phyloP scores from a whole-genome alignment of 2,113 vertebrate species.

The Platysteira castanea region DNA sequence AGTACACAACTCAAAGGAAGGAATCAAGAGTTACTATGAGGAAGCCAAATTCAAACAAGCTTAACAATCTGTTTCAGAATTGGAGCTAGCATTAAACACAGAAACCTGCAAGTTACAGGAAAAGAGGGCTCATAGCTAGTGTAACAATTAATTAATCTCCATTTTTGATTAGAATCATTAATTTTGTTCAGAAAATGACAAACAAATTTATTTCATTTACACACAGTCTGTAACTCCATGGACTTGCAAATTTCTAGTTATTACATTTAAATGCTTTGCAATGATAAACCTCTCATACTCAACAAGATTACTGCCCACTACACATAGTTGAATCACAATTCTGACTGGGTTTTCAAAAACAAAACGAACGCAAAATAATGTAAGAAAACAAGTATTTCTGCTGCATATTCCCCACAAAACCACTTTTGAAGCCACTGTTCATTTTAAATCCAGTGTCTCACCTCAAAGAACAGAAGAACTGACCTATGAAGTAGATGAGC shows the following conservation, averaged over 20 bases:
- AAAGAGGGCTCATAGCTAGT: not conserved
- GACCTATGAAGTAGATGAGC: not conserved
- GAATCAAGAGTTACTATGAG: not conserved
- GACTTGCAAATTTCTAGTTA: not conserved
- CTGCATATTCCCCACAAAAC: not conserved
- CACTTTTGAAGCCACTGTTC: not conserved
- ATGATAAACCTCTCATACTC: not conserved
- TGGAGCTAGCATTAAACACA: not conserved
- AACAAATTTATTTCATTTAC: not conserved
- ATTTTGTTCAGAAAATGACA: not conserved
- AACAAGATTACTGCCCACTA: not conserved
- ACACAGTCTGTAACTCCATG: not conserved
- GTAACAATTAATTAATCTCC: not conserved
- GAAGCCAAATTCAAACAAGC: not conserved
- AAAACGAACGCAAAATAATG: not conserved
- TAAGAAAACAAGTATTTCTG: not conserved
- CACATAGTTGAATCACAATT: not conserved
- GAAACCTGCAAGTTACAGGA: not conserved
- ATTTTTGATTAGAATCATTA: not conserved
- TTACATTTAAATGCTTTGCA: not conserved
- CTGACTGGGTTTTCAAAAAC: not conserved
- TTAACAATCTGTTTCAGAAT: not conserved
- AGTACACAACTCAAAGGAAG: not conserved
- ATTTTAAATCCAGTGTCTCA: not conserved
- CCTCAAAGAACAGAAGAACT: not conserved